phyloP scores from a whole-genome alignment of 2,888 invertebrate species.

The Ochropleura leucogaster region DNA sequence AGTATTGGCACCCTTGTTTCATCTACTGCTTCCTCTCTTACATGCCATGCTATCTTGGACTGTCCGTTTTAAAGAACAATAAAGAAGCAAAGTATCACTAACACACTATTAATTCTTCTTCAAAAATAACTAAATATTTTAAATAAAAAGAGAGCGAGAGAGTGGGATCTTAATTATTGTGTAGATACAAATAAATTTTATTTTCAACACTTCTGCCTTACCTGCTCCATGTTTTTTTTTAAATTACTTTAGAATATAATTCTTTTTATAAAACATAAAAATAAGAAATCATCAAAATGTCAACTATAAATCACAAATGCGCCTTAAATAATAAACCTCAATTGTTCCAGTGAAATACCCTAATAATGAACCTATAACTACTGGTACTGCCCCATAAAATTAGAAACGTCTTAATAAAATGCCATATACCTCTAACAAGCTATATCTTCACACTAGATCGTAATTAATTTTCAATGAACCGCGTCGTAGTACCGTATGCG shows the following conservation, averaged over 20 bases:
- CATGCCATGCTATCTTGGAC: too few relatives aligned
- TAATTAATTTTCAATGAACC: slow-evolving; percentile 62
- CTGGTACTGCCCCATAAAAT: not conserved
- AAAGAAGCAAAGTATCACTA: too few relatives aligned
- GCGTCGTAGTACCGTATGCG: slow-evolving; percentile 57
- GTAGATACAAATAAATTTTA: not conserved
- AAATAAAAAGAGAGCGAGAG: too few relatives aligned
- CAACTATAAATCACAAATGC: not conserved
- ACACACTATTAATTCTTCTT: not conserved
- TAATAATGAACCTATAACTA: not conserved
- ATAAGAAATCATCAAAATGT: not conserved
- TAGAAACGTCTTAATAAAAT: slow-evolving; percentile 24
- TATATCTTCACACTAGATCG: slow-evolving; percentile 28
- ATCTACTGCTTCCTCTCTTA: not conserved
- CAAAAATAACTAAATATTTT: too few relatives aligned
- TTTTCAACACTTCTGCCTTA: not conserved
- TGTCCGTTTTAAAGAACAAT: not conserved
- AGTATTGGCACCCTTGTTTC: not conserved
- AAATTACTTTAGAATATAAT: not conserved
- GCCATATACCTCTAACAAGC: slow-evolving; percentile 7
- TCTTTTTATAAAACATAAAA: not conserved
- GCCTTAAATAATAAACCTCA: not conserved
- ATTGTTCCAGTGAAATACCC: too few relatives aligned
- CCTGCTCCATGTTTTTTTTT: not conserved
- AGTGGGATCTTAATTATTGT: too few relatives aligned